Evolutionary conservation across 2,113 vertebrate species (phyloP).

Genomic region (Bombycilla garrulus): DNA sequence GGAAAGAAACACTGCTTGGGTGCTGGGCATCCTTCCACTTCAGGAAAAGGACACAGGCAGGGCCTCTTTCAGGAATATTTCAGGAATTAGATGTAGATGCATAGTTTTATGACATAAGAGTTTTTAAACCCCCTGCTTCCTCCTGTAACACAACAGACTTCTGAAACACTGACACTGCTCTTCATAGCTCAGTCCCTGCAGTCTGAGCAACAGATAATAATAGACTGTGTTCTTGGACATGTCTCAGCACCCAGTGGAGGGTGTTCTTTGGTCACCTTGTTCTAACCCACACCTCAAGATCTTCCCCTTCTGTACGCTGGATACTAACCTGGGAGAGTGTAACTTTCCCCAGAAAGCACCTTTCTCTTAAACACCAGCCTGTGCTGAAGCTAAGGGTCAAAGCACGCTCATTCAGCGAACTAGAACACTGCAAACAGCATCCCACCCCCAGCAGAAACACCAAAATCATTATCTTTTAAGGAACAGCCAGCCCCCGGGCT

Average conservation of each 20-base stretch:
- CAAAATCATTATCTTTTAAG: conserved; percentile 2
- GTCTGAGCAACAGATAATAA: background rate
- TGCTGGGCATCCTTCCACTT: background rate
- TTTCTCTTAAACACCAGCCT: background rate
- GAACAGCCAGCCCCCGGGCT: conserved; percentile 16
- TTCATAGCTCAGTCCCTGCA: background rate
- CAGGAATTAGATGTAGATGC: background rate
- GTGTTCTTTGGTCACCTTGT: background rate
- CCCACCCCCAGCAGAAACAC: background rate
- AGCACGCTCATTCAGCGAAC: background rate
- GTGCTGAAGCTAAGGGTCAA: background rate
- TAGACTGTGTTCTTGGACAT: background rate
- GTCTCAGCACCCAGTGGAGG: background rate
- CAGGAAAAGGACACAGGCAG: background rate
- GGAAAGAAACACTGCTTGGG: background rate
- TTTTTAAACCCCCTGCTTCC: background rate
- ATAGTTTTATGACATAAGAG: background rate
- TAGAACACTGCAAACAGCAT: background rate
- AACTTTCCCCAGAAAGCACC: background rate
- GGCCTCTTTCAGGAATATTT: background rate
- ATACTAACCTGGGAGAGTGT: background rate
- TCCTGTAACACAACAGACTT: background rate
- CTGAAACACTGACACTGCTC: background rate
- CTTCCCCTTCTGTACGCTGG: background rate
- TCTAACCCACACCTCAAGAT: background rate